Conservation (phyloP, 2,113 vertebrate species). For the Chloropsis cyanopogon region DNA sequence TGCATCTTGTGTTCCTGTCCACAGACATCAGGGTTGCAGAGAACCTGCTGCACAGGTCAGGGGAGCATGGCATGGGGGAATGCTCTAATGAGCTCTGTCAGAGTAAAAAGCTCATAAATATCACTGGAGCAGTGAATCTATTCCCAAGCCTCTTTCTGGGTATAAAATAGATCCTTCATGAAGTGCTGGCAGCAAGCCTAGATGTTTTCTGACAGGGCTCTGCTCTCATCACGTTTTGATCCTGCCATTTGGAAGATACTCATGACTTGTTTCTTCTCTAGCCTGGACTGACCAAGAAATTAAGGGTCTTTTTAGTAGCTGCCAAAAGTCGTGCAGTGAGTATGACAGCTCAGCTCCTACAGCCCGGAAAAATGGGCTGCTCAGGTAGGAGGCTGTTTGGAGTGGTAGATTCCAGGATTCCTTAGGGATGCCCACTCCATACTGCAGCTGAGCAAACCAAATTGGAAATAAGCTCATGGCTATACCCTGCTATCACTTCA, state of each 20-base stretch:
- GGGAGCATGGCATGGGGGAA: background rate
- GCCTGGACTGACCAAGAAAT: background rate
- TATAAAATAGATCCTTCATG: background rate
- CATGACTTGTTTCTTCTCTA: background rate
- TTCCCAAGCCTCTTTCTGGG: background rate
- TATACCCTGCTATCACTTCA: background rate
- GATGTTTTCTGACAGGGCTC: background rate
- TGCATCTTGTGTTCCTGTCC: background rate
- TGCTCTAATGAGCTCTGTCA: background rate
- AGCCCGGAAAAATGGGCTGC: background rate
- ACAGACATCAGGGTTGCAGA: background rate
- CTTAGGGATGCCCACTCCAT: background rate
- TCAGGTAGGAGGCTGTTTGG: background rate
- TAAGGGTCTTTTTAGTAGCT: background rate
- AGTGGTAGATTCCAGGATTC: background rate
- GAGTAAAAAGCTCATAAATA: background rate
- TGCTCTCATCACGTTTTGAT: background rate
- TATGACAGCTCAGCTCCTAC: background rate
- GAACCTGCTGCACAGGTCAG: background rate
- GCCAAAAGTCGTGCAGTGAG: background rate
- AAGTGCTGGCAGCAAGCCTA: background rate
- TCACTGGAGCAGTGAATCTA: background rate
- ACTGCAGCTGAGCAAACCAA: background rate
- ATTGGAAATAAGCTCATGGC: background rate
- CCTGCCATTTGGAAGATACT: background rate